Evolutionary conservation across 2,113 vertebrate species (phyloP).

Genomic region (Nothocercus julius): DNA sequence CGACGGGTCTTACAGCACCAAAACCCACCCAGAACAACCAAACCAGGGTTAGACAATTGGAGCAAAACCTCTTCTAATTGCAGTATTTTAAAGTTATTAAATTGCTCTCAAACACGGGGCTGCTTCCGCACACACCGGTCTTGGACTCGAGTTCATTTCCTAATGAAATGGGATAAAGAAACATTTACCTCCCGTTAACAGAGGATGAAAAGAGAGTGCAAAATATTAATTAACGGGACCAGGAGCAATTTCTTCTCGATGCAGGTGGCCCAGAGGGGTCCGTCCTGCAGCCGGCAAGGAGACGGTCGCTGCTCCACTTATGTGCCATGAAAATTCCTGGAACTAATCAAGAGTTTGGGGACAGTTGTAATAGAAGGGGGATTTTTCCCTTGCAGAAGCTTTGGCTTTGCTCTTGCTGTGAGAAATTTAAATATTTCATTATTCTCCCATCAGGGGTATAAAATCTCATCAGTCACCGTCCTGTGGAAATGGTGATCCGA

Average conservation of each 20-base stretch:
- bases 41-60: too few relatives aligned
- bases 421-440: neutral
- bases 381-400: neutral
- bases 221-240: neutral
- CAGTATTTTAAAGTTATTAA: accelerated
- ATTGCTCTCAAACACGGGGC: accelerated
- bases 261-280: neutral
- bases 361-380: neutral
- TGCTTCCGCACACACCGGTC: neutral
- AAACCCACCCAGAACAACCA: neutral
- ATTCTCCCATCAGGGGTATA: neutral
- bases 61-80: neutral
- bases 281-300: neutral
- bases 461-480: neutral
- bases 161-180: accelerated
- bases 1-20: neutral
- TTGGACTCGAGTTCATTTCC: accelerated
- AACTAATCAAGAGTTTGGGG: accelerated
- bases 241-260: neutral
- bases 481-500: neutral
- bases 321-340: neutral
- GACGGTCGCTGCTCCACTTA: neutral
- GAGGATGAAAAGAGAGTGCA: neutral
- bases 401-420: neutral
- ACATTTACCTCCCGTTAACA: neutral